phyloP scores from a whole-genome alignment of 2,797 vertebrate genomes.

The Malacoraja senta region DNA sequence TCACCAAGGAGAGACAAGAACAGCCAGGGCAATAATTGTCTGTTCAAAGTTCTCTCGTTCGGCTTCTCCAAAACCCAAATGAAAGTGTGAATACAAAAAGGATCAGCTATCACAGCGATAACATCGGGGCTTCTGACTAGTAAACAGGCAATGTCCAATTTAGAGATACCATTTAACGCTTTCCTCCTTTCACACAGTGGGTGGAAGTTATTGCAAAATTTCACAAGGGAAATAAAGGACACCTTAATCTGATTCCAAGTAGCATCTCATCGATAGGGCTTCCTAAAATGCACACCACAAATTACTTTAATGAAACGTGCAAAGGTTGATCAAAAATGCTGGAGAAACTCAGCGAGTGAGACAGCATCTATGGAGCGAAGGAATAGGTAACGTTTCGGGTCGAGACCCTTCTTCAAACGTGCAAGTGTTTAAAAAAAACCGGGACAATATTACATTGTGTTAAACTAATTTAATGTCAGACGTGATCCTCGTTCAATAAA shows the following conservation, averaged over 20 bases:
- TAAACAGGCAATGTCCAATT: constrained; percentile 27
- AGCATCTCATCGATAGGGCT: neutral
- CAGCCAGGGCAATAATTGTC: constrained; percentile 50
- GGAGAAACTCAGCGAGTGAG: too few relatives aligned
- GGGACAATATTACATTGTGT: neutral
- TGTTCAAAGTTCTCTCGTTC: constrained; percentile 48
- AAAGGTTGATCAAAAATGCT: neutral
- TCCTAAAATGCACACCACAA: neutral
- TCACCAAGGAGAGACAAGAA: neutral
- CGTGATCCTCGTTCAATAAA: neutral
- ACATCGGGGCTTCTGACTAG: constrained; percentile 43
- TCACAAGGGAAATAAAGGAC: neutral
- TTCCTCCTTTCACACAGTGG: neutral
- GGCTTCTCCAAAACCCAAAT: constrained; percentile 43
- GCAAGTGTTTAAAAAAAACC: neutral
- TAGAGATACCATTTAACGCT: constrained; percentile 20
- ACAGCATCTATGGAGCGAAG: too few relatives aligned
- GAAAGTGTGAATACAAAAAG: constrained; percentile 39
- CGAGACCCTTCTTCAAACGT: neutral
- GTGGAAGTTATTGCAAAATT: neutral
- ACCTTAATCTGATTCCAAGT: neutral
- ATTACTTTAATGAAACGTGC: neutral
- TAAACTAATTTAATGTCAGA: neutral
- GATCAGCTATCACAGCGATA: constrained; percentile 41
- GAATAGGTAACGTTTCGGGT: too few relatives aligned